Evolutionary conservation across 1,140 invertebrate species (phyloP).

Genomic region (Procambarus clarkii): DNA sequence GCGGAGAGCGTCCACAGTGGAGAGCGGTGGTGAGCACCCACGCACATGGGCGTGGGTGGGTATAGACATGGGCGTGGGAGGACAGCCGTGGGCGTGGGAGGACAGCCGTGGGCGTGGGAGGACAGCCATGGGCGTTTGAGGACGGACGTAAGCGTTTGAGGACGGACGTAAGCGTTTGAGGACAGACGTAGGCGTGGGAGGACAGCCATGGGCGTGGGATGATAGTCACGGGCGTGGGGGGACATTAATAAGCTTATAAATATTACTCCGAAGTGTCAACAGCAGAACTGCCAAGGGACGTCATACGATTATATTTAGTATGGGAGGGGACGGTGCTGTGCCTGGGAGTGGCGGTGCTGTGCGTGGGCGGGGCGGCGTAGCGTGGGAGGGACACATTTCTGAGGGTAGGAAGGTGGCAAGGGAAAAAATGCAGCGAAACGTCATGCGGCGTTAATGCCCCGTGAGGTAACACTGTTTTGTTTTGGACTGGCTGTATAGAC

Average conservation of each 20-base stretch:
- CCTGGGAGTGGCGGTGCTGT: too few relatives aligned
- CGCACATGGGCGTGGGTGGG: background rate
- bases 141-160: too few relatives aligned
- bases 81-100: background rate
- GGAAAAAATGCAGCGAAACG: too few relatives aligned
- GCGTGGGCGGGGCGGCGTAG: too few relatives aligned
- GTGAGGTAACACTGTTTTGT: too few relatives aligned
- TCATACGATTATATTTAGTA: background rate
- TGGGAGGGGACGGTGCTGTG: background rate
- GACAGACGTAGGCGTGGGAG: too few relatives aligned
- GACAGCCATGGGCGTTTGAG: background rate
- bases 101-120: background rate
- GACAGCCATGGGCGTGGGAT: background rate
- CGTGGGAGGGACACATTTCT: too few relatives aligned
- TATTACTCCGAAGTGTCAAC: background rate
- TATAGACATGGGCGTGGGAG: background rate
- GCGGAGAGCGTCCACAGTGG: background rate
- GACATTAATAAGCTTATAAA: background rate
- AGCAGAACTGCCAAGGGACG: background rate
- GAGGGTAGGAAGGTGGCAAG: too few relatives aligned
- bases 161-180: too few relatives aligned
- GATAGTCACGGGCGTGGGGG: background rate
- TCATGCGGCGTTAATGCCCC: too few relatives aligned
- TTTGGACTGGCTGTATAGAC: too few relatives aligned
- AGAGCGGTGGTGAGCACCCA: background rate